Conservation (phyloP, 2,113 vertebrate genomes). For the Sylvia atricapilla region DNA sequence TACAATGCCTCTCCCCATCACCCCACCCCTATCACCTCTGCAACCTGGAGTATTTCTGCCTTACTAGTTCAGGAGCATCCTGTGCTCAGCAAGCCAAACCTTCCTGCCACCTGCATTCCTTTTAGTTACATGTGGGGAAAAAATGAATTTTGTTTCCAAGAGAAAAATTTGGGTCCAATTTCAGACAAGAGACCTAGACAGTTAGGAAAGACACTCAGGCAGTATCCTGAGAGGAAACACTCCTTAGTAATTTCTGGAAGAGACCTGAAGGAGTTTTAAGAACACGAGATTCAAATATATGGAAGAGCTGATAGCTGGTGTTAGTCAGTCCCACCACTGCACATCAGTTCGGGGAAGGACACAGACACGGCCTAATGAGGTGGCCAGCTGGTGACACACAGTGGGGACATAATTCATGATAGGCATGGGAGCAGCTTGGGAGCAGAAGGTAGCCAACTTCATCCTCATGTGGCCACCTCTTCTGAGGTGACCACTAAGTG, state of each 20-base stretch:
- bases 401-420: rapidly evolving
- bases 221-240: background rate
- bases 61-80: background rate
- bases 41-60: background rate
- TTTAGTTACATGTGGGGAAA: background rate
- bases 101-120: background rate
- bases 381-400: background rate
- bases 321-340: background rate
- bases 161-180: background rate
- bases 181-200: background rate
- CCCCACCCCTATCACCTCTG: background rate
- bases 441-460: background rate
- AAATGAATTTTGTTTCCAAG: background rate
- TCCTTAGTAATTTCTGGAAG: background rate
- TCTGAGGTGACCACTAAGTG: rapidly evolving
- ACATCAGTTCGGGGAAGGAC: background rate
- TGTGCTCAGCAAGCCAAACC: background rate
- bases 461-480: rapidly evolving
- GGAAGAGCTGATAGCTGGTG: background rate
- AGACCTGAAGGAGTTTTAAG: background rate
- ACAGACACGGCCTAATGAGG: background rate
- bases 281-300: rapidly evolving
- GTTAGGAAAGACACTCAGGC: background rate
- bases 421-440: background rate
- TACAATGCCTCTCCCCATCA: background rate